These are phyloP conservation scores for Drosophila jambulina DNA, from an alignment of 1,140 invertebrate genomes.

Conservation along the genomic window DNA sequence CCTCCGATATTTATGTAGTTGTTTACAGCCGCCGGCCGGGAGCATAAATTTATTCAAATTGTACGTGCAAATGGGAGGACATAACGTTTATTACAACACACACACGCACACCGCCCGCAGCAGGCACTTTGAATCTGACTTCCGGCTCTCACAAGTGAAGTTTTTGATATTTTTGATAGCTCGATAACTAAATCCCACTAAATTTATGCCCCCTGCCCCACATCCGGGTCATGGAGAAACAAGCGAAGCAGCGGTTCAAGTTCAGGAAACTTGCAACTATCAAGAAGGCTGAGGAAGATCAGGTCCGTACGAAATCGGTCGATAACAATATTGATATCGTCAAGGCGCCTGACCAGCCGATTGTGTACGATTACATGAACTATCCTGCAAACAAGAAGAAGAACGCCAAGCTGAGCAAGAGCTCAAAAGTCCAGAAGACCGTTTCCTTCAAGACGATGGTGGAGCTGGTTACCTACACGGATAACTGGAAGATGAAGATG, in stretches of 20 bases:
- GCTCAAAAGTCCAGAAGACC: conserved; percentile 11
- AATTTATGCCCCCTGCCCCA: conserved; percentile 8
- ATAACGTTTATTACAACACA: conserved; percentile 51
- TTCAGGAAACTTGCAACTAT: background rate
- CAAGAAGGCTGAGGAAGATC: background rate
- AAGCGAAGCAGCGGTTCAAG: background rate
- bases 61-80: conserved; percentile 65
- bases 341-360: conserved; percentile 5
- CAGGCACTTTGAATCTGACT: conserved; percentile 19
- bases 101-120: background rate
- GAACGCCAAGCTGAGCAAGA: conserved; percentile 4
- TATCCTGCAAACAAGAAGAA: conserved; percentile 48
- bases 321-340: background rate
- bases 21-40: conserved; percentile 54
- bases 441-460: conserved; percentile 62
- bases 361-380: conserved; percentile 68
- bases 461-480: conserved; percentile 57
- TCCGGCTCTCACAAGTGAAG: conserved; percentile 6
- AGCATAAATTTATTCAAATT: conserved; percentile 69
- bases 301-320: background rate
- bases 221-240: conserved; percentile 11
- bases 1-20: conserved; percentile 65
- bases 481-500: conserved; percentile 53
- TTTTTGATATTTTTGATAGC: conserved; percentile 46
- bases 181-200: conserved; percentile 29